A percentile compares a stretch with the other conserved stretches of the same genome.
Conservation (phyloP, 2,113 vertebrate species). For the Oostethus manadensis region DNA sequence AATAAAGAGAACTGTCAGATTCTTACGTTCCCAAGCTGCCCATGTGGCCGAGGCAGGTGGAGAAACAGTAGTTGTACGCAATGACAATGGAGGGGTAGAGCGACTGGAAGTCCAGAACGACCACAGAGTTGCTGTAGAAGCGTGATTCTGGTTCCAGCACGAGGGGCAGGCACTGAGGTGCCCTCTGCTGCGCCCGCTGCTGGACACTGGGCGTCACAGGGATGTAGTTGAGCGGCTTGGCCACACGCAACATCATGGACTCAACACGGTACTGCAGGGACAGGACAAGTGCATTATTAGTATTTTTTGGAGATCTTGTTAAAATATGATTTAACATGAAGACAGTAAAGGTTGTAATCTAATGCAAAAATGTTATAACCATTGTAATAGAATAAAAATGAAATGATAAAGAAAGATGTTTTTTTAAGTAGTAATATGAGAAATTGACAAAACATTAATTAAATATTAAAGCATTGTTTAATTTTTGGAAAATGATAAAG, state of each 20-base stretch:
- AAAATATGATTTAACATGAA: too few species aligned
- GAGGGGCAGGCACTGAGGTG: conserved; percentile 86
- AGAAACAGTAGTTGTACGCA: conserved; percentile 98
- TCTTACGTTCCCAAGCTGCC: conserved; percentile 95
- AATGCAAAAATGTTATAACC: too few species aligned
- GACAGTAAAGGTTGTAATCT: too few species aligned
- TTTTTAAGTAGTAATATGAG: too few species aligned
- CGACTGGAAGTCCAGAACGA: conserved; percentile 96
- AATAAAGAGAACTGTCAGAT: conserved; percentile 4
- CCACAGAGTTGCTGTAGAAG: conserved; percentile 95
- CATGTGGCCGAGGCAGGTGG: conserved; percentile 91
- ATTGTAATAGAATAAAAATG: too few species aligned
- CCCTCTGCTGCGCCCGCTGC: conserved; percentile 91
- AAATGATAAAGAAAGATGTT: too few species aligned
- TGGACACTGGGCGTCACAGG: conserved; percentile 85
- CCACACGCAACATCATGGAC: conserved; percentile 96
- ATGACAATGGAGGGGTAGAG: conserved; percentile 97
- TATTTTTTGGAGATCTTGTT: too few species aligned
- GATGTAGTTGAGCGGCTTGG: conserved; percentile 96
- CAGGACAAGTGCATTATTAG: neutral
- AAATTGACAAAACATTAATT: too few species aligned
- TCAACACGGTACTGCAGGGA: conserved; percentile 88
- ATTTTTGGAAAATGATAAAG: too few species aligned
- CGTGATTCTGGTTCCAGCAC: conserved; percentile 97
- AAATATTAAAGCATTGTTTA: too few species aligned